Evolutionary conservation across 2,113 vertebrate genomes (phyloP).

Genomic region (Sapajus apella): DNA sequence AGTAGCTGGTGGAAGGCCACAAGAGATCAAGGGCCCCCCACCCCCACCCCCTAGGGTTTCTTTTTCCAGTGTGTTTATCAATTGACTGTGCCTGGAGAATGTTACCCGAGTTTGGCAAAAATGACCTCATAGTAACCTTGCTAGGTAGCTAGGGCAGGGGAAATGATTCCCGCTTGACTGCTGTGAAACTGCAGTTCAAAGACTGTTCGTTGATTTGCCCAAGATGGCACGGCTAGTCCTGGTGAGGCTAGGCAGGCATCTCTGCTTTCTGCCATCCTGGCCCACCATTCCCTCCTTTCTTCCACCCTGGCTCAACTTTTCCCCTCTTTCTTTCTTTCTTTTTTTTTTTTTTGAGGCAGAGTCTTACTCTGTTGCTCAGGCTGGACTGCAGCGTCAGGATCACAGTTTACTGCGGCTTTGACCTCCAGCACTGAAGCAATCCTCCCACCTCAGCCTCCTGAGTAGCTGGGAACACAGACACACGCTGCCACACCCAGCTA

Average conservation of each 20-base stretch:
- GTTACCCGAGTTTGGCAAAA: not conserved
- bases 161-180: not conserved
- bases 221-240: not conserved
- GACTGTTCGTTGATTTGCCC: not conserved
- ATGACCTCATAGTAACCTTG: not conserved
- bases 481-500: rapidly evolving
- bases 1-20: not conserved
- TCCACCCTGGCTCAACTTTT: not conserved
- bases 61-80: not conserved
- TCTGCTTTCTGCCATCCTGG: too few species aligned
- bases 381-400: too few species aligned
- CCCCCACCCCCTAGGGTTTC: not conserved
- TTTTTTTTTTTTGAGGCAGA: not conserved
- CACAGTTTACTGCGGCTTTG: not conserved
- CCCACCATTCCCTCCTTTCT: not conserved
- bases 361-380: not conserved
- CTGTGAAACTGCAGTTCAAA: not conserved
- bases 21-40: not conserved
- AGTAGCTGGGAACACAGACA: too few species aligned
- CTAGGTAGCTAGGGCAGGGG: not conserved
- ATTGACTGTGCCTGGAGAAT: not conserved
- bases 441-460: too few species aligned
- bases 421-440: too few species aligned
- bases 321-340: too few species aligned
- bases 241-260: rapidly evolving